Conservation (phyloP, 2,113 vertebrate species). For the Vimba vimba region DNA sequence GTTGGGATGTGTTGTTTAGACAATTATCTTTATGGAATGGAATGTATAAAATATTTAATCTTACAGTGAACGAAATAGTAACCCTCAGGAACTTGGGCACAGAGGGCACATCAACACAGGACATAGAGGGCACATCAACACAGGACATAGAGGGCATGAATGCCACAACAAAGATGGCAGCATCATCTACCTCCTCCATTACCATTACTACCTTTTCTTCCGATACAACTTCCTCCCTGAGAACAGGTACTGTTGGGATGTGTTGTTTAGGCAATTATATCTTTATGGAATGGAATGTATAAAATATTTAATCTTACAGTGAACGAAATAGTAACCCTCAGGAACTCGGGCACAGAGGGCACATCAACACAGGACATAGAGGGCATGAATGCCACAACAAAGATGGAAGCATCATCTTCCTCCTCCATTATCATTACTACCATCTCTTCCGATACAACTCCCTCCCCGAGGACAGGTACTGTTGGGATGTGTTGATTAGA, state of each 20-base stretch:
- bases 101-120: conserved; percentile 7
- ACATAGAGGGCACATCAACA: no score
- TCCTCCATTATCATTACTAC: background rate
- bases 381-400: background rate
- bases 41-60: background rate
- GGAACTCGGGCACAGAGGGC: background rate
- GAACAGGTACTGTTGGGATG: background rate
- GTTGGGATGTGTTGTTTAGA: background rate
- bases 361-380: conserved; percentile 23
- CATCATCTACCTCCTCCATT: background rate
- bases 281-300: background rate
- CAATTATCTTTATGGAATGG: background rate
- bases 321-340: no score
- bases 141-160: conserved; percentile 35
- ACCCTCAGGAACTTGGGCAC: background rate
- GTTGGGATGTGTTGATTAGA: background rate
- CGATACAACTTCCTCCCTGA: no score
- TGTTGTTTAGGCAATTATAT: background rate
- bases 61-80: no score
- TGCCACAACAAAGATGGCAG: background rate
- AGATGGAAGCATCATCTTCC: background rate
- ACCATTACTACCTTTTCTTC: no score
- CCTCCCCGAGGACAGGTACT: background rate
- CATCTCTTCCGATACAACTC: no score
- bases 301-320: background rate